These are phyloP conservation scores for Oligia strigilis DNA, from an alignment of 2,888 invertebrate genomes.

Conservation along the genomic window DNA sequence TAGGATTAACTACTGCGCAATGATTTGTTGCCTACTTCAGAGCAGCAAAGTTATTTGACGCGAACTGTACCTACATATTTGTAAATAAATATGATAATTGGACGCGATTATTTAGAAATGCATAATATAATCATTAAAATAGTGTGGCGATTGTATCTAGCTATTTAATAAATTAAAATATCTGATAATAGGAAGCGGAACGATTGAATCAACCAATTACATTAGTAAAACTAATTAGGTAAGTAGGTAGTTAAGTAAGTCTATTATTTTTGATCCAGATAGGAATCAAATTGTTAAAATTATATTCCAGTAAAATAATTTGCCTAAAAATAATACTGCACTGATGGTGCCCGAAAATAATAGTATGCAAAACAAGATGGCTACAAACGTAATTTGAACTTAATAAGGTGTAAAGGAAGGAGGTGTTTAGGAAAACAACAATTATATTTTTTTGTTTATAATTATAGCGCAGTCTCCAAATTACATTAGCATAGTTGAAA, in stretches of 20 bases:
- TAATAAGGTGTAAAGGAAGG: conserved; percentile 16
- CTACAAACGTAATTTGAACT: conserved; percentile 23
- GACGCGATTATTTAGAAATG: not conserved
- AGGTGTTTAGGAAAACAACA: conserved; percentile 19
- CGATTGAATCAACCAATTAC: not conserved
- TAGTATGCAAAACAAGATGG: conserved; percentile 30
- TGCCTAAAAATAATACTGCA: not conserved
- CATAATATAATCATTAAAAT: not conserved
- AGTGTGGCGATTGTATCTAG: not conserved
- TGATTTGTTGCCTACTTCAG: too few species aligned
- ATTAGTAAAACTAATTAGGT: not conserved
- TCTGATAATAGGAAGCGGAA: not conserved
- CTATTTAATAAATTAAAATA: conserved; percentile 24
- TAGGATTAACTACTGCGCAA: too few species aligned
- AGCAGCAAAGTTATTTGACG: too few species aligned
- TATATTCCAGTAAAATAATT: too few species aligned
- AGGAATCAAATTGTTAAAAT: not conserved
- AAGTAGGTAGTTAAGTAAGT: not conserved
- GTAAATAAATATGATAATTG: conserved; percentile 16
- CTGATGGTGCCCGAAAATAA: not conserved
- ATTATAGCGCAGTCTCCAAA: conserved; percentile 36
- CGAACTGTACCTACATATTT: not conserved
- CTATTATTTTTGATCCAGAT: not conserved
- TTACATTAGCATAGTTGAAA: conserved; percentile 9
- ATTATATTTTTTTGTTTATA: conserved; percentile 34